A percentile compares a stretch with the other conserved stretches of the same genome.
Evolutionary conservation across 23 tunicate species (phyloP).

Genomic region (Trididemnum miniatum): DNA sequence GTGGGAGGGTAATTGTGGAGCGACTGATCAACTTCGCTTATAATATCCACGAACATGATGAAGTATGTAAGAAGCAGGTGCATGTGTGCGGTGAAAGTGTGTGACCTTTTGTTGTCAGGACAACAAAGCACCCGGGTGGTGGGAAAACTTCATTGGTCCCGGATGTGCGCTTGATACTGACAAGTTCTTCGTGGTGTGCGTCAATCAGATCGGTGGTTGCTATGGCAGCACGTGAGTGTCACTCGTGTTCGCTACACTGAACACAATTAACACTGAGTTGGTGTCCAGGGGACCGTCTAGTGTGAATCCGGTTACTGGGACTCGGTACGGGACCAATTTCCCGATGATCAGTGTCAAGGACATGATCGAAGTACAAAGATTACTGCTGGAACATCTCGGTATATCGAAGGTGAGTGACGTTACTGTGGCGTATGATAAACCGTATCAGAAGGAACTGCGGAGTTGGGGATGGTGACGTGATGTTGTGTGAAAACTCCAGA

Average conservation of each 20-base stretch:
- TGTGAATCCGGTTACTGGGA: conserved; percentile 66
- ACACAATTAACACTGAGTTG: neutral
- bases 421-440: neutral
- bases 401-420: conserved; percentile 51
- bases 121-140: conserved; percentile 83
- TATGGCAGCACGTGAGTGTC: conserved; percentile 97
- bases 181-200: conserved; percentile 89
- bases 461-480: too few relatives aligned
- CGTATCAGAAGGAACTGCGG: too few relatives aligned
- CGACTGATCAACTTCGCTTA: too few relatives aligned
- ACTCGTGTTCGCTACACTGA: too few relatives aligned
- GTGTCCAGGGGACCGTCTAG: conserved; percentile 79
- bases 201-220: conserved; percentile 91
- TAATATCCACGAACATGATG: too few relatives aligned
- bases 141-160: conserved; percentile 97
- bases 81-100: too few relatives aligned
- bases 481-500: neutral
- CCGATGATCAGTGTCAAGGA: conserved; percentile 92
- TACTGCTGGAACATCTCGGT: conserved; percentile 60
- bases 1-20: too few relatives aligned
- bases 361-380: conserved; percentile 63
- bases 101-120: too few relatives aligned
- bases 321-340: conserved; percentile 78
- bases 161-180: conserved; percentile 88
- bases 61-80: too few relatives aligned